Conservation (phyloP, 2,888 invertebrate genomes). For the Drosophila koepferae region DNA sequence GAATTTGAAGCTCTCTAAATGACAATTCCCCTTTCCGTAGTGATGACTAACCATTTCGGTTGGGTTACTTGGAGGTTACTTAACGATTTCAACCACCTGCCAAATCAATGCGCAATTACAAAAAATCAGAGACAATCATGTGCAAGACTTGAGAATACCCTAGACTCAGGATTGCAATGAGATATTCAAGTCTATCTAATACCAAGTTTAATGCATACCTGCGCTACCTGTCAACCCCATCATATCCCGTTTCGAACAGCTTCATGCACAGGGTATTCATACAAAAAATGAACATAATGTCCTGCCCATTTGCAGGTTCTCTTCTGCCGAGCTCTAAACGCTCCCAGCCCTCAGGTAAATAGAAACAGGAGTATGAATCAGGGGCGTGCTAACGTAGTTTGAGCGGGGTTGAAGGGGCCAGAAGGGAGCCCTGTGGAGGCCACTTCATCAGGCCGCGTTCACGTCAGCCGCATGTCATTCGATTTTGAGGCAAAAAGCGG, state of each 20-base stretch:
- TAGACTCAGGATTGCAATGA: background rate
- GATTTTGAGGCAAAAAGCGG: slow-evolving; percentile 57
- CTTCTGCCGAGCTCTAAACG: background rate
- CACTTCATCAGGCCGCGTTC: slow-evolving; percentile 50
- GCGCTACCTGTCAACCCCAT: background rate
- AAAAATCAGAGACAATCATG: background rate
- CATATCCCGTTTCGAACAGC: background rate
- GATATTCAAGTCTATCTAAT: too few species aligned
- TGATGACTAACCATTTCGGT: slow-evolving; percentile 44
- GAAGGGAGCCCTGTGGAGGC: slow-evolving; percentile 14
- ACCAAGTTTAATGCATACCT: background rate
- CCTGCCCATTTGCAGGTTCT: slow-evolving; percentile 37
- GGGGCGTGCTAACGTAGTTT: background rate
- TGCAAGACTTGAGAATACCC: background rate
- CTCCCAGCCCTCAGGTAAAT: slow-evolving; percentile 27
- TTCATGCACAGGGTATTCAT: background rate
- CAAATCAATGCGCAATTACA: slow-evolving; percentile 64
- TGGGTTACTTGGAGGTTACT: background rate
- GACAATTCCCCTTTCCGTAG: slow-evolving; percentile 15
- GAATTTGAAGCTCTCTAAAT: slow-evolving; percentile 20
- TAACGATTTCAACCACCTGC: slow-evolving; percentile 46
- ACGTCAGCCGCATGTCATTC: slow-evolving; percentile 74
- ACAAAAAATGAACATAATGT: slow-evolving; percentile 41
- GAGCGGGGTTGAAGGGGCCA: background rate
- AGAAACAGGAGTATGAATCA: background rate